phyloP scores from a whole-genome alignment of 2,888 invertebrate species.

The Brachypalpus laphriformis region DNA sequence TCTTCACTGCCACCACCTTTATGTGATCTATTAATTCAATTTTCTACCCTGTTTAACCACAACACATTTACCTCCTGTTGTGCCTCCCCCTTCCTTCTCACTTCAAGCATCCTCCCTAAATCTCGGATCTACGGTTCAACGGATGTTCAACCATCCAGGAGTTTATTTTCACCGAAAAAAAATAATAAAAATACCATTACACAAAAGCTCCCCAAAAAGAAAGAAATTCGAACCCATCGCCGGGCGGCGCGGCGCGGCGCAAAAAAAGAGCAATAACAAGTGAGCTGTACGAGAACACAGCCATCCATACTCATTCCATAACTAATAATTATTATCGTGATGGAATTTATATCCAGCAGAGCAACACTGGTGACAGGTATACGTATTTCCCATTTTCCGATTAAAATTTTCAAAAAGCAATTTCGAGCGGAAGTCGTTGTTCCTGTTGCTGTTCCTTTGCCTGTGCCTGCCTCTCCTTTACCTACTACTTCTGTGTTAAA shows the following conservation, averaged over 20 bases:
- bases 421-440: constrained; percentile 64
- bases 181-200: too few species aligned
- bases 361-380: constrained; percentile 54
- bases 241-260: too few species aligned
- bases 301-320: constrained; percentile 37
- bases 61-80: constrained; percentile 21
- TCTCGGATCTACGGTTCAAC: constrained; percentile 59
- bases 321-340: constrained; percentile 72
- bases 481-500: constrained; percentile 34
- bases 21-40: constrained; percentile 62
- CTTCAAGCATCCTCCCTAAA: neutral
- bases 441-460: constrained; percentile 42
- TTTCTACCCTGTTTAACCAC: constrained; percentile 58
- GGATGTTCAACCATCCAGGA: constrained; percentile 66
- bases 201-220: constrained; percentile 15
- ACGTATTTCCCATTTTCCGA: constrained; percentile 69
- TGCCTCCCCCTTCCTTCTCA: neutral
- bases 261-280: constrained; percentile 38
- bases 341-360: constrained; percentile 54
- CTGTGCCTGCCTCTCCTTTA: neutral
- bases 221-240: constrained; percentile 30
- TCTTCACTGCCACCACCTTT: neutral
- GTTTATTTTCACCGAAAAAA: constrained; percentile 49
- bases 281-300: constrained; percentile 5
- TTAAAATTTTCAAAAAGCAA: constrained; percentile 71